Conservation (phyloP, 2,888 invertebrate species). For the Kuschelorhynchus macadamiae region DNA sequence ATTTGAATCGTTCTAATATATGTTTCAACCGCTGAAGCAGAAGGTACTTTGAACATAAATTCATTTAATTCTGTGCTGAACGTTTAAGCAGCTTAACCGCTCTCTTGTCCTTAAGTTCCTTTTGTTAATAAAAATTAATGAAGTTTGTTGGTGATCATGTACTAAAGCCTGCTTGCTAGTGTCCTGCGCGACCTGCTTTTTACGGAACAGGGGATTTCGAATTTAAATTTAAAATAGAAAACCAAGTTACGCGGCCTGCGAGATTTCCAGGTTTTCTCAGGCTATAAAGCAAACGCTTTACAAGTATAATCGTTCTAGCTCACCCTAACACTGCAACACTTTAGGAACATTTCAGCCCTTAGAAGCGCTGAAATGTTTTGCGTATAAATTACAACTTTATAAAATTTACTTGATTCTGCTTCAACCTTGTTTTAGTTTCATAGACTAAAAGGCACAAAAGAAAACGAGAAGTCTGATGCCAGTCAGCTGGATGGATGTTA, state of each 20-base stretch:
- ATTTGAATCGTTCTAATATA: no score
- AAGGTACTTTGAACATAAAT: no score
- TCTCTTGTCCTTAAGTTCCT: no score
- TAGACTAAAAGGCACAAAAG: constrained; percentile 22
- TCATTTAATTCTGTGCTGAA: no score
- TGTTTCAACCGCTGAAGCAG: no score
- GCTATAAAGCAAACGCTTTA: constrained; percentile 50
- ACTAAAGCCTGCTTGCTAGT: no score
- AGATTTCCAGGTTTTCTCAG: constrained; percentile 46
- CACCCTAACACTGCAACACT: constrained; percentile 48
- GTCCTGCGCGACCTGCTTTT: constrained; percentile 5
- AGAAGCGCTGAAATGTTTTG: constrained; percentile 40
- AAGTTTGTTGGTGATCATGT: no score
- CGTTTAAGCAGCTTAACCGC: no score
- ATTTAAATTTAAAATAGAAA: constrained; percentile 50
- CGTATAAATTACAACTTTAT: constrained; percentile 47
- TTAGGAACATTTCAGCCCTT: constrained; percentile 44
- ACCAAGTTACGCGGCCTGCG: constrained; percentile 37
- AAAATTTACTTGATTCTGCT: constrained; percentile 36
- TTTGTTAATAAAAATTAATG: no score
- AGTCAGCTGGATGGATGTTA: no score
- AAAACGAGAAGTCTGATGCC: constrained; percentile 6
- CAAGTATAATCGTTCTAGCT: constrained; percentile 51
- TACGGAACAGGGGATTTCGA: constrained; percentile 29
- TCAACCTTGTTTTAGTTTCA: constrained; percentile 29